Evolutionary conservation across 2,797 vertebrate genomes (phyloP).

Genomic region (Chiroxiphia lanceolata): DNA sequence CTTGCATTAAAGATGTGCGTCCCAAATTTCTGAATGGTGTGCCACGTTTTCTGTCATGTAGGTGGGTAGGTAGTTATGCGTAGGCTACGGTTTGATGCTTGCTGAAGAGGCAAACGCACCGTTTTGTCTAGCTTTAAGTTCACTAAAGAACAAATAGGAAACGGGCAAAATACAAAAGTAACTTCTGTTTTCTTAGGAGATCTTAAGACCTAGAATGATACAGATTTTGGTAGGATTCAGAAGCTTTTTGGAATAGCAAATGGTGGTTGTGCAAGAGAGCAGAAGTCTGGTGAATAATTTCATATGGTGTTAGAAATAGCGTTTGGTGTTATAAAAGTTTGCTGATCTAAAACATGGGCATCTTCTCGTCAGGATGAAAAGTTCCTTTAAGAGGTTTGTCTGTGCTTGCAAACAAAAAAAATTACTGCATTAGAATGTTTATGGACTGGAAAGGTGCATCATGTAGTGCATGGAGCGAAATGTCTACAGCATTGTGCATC

Average conservation of each 20-base stretch:
- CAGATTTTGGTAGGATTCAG: neutral
- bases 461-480: fast-evolving
- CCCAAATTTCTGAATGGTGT: neutral
- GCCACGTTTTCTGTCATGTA: neutral
- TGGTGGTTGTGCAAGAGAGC: neutral
- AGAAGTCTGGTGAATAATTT: neutral
- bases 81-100: neutral
- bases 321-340: neutral
- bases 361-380: neutral
- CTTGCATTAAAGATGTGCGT: neutral
- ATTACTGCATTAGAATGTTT: neutral
- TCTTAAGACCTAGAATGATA: neutral
- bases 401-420: neutral
- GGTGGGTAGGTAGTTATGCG: neutral
- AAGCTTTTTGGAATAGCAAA: neutral
- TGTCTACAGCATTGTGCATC: neutral
- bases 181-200: neutral
- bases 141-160: constrained; percentile 30
- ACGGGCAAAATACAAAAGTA: neutral
- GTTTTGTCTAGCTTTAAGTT: neutral
- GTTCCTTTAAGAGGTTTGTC: neutral
- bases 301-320: neutral
- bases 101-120: neutral
- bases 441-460: neutral
- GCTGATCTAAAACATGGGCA: neutral